phyloP scores from a whole-genome alignment of 2,888 invertebrate species.

The Stictocephala bisonia region DNA sequence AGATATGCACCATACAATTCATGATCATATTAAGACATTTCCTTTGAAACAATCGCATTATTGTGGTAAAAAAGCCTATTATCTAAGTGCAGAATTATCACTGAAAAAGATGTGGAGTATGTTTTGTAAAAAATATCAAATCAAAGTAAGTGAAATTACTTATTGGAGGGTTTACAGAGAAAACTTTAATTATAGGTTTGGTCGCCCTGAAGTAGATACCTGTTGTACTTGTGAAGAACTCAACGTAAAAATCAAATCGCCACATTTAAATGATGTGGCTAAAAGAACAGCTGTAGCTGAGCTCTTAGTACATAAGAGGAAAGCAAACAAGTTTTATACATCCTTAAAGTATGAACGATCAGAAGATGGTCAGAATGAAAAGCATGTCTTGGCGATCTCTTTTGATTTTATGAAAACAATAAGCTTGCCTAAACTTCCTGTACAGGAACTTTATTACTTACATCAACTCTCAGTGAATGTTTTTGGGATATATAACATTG shows the following conservation, averaged over 20 bases:
- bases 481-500: constrained; percentile 45
- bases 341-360: constrained; percentile 34
- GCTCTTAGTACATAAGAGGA: constrained; percentile 39
- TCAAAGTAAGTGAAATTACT: constrained; percentile 22
- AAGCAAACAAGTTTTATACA: constrained; percentile 36
- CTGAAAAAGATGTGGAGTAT: constrained; percentile 19
- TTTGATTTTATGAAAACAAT: constrained; percentile 44
- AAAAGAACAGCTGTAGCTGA: constrained; percentile 46
- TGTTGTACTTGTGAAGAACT: constrained; percentile 51
- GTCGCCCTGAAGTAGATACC: constrained; percentile 46
- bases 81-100: constrained; percentile 25
- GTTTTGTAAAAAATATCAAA: constrained; percentile 4
- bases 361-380: constrained; percentile 24
- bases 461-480: constrained; percentile 43
- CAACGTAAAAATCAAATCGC: constrained; percentile 49
- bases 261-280: constrained; percentile 44
- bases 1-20: neutral
- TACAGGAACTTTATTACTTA: constrained; percentile 47
- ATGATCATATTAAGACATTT: constrained; percentile 45
- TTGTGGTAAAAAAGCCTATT: constrained; percentile 25
- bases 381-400: constrained; percentile 24
- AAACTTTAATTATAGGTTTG: constrained; percentile 48
- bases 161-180: constrained; percentile 38
- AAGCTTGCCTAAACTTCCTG: constrained; percentile 36
- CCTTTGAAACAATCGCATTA: constrained; percentile 47